Conservation (phyloP, 2,797 vertebrate genomes). For the Anguilla obscura region DNA sequence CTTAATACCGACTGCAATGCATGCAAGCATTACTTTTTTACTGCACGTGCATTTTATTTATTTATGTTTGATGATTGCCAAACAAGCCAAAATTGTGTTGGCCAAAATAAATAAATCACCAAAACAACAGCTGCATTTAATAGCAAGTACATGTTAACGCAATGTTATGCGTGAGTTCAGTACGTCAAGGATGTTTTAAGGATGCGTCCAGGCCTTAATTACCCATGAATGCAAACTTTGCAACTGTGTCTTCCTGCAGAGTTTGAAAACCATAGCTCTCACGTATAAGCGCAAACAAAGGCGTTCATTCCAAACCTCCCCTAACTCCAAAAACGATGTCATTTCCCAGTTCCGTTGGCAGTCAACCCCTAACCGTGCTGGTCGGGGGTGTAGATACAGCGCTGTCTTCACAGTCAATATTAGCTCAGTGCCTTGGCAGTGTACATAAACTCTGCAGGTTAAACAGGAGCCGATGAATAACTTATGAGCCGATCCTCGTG, state of each 20-base stretch:
- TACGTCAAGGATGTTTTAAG: no score
- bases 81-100: no score
- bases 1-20: not conserved
- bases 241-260: not conserved
- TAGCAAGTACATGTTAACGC: not conserved
- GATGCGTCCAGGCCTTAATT: not conserved
- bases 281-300: not conserved
- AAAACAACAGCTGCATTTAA: not conserved
- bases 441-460: slow-evolving; percentile 16
- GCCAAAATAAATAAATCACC: not conserved
- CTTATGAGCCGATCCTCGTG: slow-evolving; percentile 25
- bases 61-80: no score
- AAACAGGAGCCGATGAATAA: slow-evolving; percentile 33
- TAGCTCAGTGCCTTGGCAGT: not conserved
- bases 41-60: no score
- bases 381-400: not conserved
- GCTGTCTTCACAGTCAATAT: slow-evolving; percentile 9
- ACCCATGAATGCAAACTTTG: not conserved
- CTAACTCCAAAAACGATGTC: not conserved
- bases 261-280: not conserved
- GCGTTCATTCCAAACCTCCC: not conserved
- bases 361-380: not conserved
- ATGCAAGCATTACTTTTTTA: not conserved
- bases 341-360: not conserved
- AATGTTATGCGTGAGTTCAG: not conserved